Percentiles rank a stretch among this genome's conserved stretches.
Evolutionary conservation across 1,140 invertebrate genomes (phyloP).

Genomic region (Muscidifurax raptorellus): DNA sequence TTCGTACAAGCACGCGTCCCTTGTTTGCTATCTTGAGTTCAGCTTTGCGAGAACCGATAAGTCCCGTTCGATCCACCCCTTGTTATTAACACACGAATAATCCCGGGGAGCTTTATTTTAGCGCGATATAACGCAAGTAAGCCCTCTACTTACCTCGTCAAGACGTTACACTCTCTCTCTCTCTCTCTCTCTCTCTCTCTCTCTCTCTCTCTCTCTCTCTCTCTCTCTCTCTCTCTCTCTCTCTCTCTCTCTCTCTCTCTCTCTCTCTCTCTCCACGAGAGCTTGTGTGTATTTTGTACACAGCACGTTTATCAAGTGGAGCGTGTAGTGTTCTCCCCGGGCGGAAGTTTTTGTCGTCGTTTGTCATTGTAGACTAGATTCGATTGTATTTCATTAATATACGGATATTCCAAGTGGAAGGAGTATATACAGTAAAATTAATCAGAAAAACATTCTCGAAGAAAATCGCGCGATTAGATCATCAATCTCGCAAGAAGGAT

Average conservation of each 20-base stretch:
- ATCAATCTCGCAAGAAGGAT: constrained; percentile 26
- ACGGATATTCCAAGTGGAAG: too few species aligned
- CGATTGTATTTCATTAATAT: background rate
- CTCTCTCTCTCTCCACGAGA: too few species aligned
- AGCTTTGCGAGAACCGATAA: background rate
- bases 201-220: too few species aligned
- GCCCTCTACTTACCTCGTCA: background rate
- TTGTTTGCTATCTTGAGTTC: constrained; percentile 26
- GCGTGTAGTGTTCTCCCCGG: background rate
- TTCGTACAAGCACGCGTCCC: background rate
- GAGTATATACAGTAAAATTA: too few species aligned
- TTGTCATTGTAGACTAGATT: background rate
- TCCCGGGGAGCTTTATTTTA: constrained; percentile 7
- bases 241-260: too few species aligned
- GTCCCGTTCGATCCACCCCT: background rate
- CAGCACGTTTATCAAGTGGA: background rate
- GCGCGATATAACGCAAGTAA: background rate
- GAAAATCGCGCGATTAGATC: background rate
- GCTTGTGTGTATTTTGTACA: too few species aligned
- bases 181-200: too few species aligned
- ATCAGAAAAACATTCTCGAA: too few species aligned
- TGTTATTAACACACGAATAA: constrained; percentile 33
- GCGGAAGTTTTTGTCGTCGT: background rate
- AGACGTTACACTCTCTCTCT: background rate
- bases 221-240: too few species aligned